A percentile compares a stretch with the other conserved stretches of the same genome.
Evolutionary conservation across 2,888 invertebrate genomes (phyloP).

Genomic region (Chalcosyrphus nemorum): DNA sequence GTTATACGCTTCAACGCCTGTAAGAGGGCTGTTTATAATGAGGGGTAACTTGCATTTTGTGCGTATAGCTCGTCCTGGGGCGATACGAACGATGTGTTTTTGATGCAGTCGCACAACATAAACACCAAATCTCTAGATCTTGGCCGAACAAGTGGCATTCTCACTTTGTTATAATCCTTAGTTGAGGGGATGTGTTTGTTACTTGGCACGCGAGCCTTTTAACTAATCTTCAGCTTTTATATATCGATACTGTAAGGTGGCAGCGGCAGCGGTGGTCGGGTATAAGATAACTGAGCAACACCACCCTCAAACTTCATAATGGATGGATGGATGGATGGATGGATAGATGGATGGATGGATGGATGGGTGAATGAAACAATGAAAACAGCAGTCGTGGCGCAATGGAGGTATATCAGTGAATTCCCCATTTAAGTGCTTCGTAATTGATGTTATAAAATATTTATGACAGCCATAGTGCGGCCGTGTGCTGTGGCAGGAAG

Average conservation of each 20-base stretch:
- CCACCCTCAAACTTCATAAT: slow-evolving; percentile 38
- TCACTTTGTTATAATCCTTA: slow-evolving; percentile 63
- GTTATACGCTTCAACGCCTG: slow-evolving; percentile 81
- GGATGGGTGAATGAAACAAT: slow-evolving; percentile 65
- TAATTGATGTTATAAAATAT: slow-evolving; percentile 82
- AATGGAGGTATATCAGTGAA: slow-evolving; percentile 36
- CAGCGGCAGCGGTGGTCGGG: not conserved
- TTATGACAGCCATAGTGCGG: slow-evolving; percentile 78
- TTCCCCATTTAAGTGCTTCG: slow-evolving; percentile 80
- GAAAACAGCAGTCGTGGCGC: slow-evolving; percentile 47
- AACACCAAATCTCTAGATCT: slow-evolving; percentile 70
- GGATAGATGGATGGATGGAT: slow-evolving; percentile 50
- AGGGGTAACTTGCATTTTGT: slow-evolving; percentile 46
- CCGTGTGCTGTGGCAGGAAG: slow-evolving; percentile 52
- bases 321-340: slow-evolving; percentile 64
- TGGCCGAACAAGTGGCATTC: slow-evolving; percentile 69
- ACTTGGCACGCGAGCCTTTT: slow-evolving; percentile 72
- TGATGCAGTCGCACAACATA: slow-evolving; percentile 70
- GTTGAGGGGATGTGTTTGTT: slow-evolving; percentile 38
- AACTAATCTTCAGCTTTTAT: slow-evolving; percentile 65
- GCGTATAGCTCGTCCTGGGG: slow-evolving; percentile 19
- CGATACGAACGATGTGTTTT: slow-evolving; percentile 58
- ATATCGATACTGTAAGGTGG: slow-evolving; percentile 32
- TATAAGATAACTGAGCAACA: not conserved
- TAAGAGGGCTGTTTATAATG: slow-evolving; percentile 58